Percentiles rank a stretch among this genome's conserved stretches.
phyloP scores from a whole-genome alignment of 2,113 vertebrate genomes.

The Leuciscus idus region DNA sequence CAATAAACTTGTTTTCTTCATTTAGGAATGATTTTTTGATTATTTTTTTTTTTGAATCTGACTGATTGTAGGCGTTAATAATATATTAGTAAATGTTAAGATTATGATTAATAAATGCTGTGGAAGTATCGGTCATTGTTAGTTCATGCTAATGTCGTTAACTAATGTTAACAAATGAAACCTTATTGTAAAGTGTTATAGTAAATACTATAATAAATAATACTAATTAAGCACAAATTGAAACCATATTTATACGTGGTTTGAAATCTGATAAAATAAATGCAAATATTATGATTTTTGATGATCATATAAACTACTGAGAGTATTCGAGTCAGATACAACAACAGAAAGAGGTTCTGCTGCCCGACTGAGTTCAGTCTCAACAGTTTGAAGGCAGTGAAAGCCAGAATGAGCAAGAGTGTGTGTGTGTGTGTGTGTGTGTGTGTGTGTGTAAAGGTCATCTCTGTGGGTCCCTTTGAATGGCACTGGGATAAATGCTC shows the following conservation, averaged over 20 bases:
- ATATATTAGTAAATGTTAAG: too few relatives aligned
- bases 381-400: background rate
- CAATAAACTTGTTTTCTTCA: too few relatives aligned
- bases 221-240: too few relatives aligned
- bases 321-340: background rate
- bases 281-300: background rate
- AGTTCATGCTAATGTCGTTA: too few relatives aligned
- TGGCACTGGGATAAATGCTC: slow-evolving; percentile 23
- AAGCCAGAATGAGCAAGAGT: background rate
- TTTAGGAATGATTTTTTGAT: too few relatives aligned
- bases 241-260: background rate
- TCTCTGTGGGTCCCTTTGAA: slow-evolving; percentile 15
- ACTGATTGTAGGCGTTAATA: too few relatives aligned
- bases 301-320: background rate
- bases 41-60: too few relatives aligned
- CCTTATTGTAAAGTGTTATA: too few relatives aligned
- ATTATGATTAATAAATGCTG: too few relatives aligned
- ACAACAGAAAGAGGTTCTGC: background rate
- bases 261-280: background rate
- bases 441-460: slow-evolving; percentile 6
- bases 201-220: too few relatives aligned
- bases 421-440: background rate
- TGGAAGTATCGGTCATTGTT: too few relatives aligned
- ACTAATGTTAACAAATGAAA: too few relatives aligned
- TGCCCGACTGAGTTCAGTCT: background rate